Conservation (phyloP, 2,113 vertebrate species). For the Cynocephalus volans region DNA sequence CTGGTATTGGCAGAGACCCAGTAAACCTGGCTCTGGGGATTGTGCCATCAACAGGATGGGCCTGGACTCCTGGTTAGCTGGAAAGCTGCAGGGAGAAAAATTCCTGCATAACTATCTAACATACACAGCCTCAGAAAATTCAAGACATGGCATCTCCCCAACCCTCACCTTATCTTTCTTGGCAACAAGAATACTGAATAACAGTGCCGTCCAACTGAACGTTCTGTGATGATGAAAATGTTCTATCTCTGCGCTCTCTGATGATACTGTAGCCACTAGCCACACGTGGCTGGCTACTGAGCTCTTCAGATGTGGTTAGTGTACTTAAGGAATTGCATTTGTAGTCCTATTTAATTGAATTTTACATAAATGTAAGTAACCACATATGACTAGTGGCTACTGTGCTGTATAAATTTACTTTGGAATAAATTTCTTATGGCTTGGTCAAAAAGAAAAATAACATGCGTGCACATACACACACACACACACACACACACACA, state of each 20-base stretch:
- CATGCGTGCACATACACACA: background rate
- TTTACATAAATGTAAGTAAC: conserved; percentile 34
- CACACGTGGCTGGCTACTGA: background rate
- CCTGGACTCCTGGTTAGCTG: background rate
- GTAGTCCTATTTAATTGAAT: conserved; percentile 62
- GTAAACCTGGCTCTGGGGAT: background rate
- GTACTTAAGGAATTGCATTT: background rate
- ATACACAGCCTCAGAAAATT: background rate
- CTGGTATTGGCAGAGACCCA: background rate
- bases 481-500: background rate
- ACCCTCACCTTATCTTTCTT: background rate
- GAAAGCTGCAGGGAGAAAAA: background rate
- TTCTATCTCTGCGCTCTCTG: background rate
- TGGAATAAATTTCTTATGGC: conserved; percentile 8
- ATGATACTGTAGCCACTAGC: background rate
- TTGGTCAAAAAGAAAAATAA: background rate
- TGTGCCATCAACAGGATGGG: background rate
- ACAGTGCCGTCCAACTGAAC: background rate
- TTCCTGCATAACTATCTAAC: background rate
- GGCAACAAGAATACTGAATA: background rate
- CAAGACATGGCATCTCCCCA: background rate
- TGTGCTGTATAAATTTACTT: background rate
- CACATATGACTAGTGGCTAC: background rate
- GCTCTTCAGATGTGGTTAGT: background rate
- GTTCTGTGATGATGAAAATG: background rate